Percentiles rank a stretch among this genome's conserved stretches.
These are phyloP conservation scores for Pionites leucogaster DNA, from an alignment of 2,113 vertebrate genomes.

Conservation along the genomic window DNA sequence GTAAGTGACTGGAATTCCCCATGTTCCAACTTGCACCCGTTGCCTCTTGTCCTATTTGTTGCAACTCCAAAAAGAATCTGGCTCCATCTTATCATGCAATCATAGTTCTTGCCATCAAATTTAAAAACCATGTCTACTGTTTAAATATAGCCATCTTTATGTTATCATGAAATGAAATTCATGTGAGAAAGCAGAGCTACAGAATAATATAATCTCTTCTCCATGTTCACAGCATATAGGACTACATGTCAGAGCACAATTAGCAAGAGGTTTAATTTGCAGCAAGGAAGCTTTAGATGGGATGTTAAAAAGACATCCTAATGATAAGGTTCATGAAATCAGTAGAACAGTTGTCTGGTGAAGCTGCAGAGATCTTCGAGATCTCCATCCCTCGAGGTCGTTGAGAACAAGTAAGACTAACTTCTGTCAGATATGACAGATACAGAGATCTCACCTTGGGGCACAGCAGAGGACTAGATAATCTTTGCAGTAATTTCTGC, in stretches of 20 bases:
- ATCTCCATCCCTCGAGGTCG: constrained; percentile 17
- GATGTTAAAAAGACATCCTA: not conserved
- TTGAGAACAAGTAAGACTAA: constrained; percentile 30
- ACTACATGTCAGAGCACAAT: constrained; percentile 6
- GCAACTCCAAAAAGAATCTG: not conserved
- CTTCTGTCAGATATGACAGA: not conserved
- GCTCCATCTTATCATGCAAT: constrained; percentile 31
- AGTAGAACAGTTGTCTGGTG: constrained; percentile 20
- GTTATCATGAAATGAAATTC: constrained; percentile 16
- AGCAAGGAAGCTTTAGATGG: not conserved
- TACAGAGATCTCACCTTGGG: constrained; percentile 17
- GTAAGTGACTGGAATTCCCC: not conserved
- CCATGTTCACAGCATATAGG: not conserved
- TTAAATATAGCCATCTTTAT: not conserved
- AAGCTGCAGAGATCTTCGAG: constrained; percentile 20
- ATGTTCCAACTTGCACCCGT: not conserved
- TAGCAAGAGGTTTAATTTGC: not conserved
- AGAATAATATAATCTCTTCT: not conserved
- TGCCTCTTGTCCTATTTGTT: not conserved
- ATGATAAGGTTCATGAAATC: constrained; percentile 11
- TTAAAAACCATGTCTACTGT: not conserved
- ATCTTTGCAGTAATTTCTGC: not conserved
- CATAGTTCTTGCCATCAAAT: not conserved
- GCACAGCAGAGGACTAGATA: not conserved
- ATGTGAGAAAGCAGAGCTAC: not conserved